These are phyloP conservation scores for Desmodus rotundus DNA, from an alignment of 2,113 vertebrate species.

Conservation along the genomic window DNA sequence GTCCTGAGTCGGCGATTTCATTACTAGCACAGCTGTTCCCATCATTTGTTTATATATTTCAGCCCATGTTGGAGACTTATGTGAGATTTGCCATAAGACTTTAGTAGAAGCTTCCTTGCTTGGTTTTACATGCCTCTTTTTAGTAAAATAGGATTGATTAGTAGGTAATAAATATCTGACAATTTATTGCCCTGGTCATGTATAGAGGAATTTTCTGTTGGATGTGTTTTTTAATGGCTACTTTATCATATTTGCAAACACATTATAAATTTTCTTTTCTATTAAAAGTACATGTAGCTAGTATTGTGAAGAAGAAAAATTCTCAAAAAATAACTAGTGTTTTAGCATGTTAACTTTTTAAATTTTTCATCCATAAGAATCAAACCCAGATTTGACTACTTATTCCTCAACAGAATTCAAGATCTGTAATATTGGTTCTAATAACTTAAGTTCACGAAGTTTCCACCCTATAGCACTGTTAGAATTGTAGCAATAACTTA, in stretches of 20 bases:
- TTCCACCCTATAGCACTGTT: neutral
- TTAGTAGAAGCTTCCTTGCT: neutral
- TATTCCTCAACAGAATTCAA: neutral
- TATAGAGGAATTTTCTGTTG: neutral
- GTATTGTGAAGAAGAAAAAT: neutral
- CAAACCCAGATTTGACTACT: neutral
- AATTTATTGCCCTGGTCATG: neutral
- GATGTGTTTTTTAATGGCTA: neutral
- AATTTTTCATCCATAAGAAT: neutral
- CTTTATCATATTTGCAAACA: neutral
- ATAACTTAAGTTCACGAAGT: neutral
- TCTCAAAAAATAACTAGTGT: neutral
- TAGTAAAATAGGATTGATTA: constrained; percentile 24
- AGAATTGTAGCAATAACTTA: neutral
- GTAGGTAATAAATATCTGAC: constrained; percentile 25
- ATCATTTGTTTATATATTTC: constrained; percentile 20
- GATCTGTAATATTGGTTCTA: neutral
- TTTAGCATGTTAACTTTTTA: neutral
- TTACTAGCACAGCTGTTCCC: constrained; percentile 10
- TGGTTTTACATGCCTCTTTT: constrained; percentile 27
- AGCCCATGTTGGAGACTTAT: neutral
- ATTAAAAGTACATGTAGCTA: neutral
- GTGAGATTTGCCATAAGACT: constrained; percentile 27
- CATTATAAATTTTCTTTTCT: neutral
- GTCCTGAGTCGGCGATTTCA: neutral